Conservation (phyloP, 2,888 invertebrate genomes). For the Poecilus cupreus region DNA sequence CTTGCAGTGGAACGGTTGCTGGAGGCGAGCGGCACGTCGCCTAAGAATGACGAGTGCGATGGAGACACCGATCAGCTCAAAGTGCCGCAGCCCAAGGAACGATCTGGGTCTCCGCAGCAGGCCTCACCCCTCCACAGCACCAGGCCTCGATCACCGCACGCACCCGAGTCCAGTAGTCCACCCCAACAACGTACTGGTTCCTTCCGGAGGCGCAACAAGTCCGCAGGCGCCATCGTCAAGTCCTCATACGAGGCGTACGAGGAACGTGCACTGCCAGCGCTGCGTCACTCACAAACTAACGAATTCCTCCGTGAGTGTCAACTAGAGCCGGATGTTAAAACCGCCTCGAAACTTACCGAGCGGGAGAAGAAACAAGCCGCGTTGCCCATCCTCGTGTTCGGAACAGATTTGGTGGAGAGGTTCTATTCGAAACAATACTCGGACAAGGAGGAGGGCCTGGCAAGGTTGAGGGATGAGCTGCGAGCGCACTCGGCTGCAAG, state of each 20-base stretch:
- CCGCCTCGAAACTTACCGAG: slow-evolving; percentile 81
- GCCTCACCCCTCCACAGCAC: slow-evolving; percentile 73
- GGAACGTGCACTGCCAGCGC: slow-evolving; percentile 87
- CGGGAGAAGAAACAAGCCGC: slow-evolving; percentile 92
- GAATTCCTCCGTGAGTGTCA: slow-evolving; percentile 86
- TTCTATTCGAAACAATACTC: slow-evolving; percentile 93
- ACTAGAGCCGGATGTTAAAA: slow-evolving; percentile 75
- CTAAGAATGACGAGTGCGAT: slow-evolving; percentile 78
- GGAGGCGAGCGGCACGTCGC: slow-evolving; percentile 82
- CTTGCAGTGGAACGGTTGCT: slow-evolving; percentile 85
- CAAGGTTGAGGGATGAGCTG: slow-evolving; percentile 78
- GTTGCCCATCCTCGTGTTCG: slow-evolving; percentile 92
- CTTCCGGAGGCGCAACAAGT: slow-evolving; percentile 78
- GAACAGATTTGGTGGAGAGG: slow-evolving; percentile 91
- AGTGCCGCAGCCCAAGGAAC: not conserved
- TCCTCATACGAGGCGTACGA: slow-evolving; percentile 91
- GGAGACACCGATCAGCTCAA: slow-evolving; percentile 47
- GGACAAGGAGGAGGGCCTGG: slow-evolving; percentile 92
- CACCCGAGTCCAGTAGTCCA: slow-evolving; percentile 35
- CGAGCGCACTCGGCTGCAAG: slow-evolving; percentile 71
- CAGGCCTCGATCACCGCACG: not conserved
- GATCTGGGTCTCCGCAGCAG: slow-evolving; percentile 64
- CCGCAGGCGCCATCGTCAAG: slow-evolving; percentile 76
- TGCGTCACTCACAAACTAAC: slow-evolving; percentile 89
- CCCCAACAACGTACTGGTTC: slow-evolving; percentile 74